phyloP scores from a whole-genome alignment of 2,113 vertebrate genomes.

The Psammodynastes pulverulentus region DNA sequence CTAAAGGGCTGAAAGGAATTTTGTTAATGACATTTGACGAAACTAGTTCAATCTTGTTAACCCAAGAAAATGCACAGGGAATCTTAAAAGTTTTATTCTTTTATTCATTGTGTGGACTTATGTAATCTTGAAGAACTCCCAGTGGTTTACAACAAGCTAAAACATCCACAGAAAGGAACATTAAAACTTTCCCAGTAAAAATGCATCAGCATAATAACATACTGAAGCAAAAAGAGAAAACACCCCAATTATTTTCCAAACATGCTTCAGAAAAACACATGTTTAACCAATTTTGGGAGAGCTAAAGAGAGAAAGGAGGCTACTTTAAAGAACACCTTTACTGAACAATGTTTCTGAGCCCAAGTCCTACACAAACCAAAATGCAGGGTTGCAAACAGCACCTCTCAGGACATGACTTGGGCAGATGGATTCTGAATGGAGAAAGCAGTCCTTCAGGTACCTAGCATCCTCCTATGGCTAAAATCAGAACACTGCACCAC shows the following conservation, averaged over 20 bases:
- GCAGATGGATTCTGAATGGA: neutral
- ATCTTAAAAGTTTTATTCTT: neutral
- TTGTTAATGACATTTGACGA: neutral
- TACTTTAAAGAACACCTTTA: neutral
- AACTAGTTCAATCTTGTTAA: neutral
- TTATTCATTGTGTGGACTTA: neutral
- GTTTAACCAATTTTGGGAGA: neutral
- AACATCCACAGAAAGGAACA: neutral
- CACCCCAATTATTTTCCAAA: neutral
- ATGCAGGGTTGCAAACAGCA: neutral
- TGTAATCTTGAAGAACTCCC: neutral
- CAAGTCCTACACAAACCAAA: neutral
- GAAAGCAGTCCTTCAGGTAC: neutral
- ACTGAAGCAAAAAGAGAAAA: neutral
- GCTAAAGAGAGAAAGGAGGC: neutral
- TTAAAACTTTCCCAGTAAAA: neutral
- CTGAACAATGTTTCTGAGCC: neutral
- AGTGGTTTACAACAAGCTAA: neutral
- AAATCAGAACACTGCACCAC: neutral
- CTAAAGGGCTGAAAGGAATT: neutral
- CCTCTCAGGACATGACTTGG: neutral
- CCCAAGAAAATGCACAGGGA: neutral
- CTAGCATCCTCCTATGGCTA: neutral
- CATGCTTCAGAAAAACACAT: neutral
- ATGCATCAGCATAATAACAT: neutral